Base-by-base conservation (phyloP, 2,113 vertebrate genomes). In the Heloderma charlesbogerti region DNA sequence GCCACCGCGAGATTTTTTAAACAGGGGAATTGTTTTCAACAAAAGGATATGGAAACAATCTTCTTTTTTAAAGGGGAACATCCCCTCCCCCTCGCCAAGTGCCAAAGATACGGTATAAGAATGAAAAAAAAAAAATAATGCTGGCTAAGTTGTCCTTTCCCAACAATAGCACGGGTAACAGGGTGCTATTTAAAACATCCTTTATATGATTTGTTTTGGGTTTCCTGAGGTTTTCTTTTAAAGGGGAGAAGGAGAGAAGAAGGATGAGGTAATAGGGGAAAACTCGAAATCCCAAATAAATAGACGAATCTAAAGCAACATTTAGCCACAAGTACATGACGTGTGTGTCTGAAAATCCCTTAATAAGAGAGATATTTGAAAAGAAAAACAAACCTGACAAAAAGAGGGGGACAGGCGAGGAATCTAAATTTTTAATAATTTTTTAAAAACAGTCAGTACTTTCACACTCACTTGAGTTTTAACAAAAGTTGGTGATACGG, bases 1-100 rank as follows among this genome's bases (percentile, higher is more conserved):
- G 97, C 97, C 98, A 98, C 97, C 91, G 94, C 82, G 93, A 97
- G 96, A 96, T 97, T 98, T 77, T 57, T 54, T 97, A 94, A 92
- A 96, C 93, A 79, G 69, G 95, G 97, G 97, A 97, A 97, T 63
- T 97, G 97, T 97, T 97, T 96, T 94, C 95, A 94, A 93, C 80
- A 1, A 96, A 40, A 86, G 83, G 92, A 95, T 93, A 94, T 48
- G 94, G 12, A 94, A 93, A 94, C 10, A 29, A 48, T 85, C 20
- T 40, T 3, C 7, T 40, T 69, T 45, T 48, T 48, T 29, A 40
- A 75, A 6, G 18, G 93, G n/a, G 94, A 90, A 63, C 16, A 63
- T 45, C 91, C 94, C 40, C 31, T 0, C 8, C 92, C 37, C 5
- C 37, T 7, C 37, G 27, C 34, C 29, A n/a, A 20, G 18, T 77